These are phyloP conservation scores for Myopa tessellatipennis DNA, from an alignment of 2,888 invertebrate genomes.

Conservation along the genomic window DNA sequence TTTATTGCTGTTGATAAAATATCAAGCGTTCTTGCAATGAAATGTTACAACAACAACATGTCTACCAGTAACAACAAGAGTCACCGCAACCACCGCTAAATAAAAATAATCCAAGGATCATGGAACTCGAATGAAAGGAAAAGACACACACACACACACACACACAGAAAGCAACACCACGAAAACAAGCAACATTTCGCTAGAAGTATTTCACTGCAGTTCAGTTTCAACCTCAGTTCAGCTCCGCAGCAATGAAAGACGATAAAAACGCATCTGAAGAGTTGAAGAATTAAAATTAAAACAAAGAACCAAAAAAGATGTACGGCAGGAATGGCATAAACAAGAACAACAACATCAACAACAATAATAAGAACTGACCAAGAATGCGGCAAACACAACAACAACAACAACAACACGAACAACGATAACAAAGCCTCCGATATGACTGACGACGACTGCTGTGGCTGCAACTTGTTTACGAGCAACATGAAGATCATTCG, in stretches of 20 bases:
- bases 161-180: conserved; percentile 20
- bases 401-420: background rate
- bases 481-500: conserved; percentile 35
- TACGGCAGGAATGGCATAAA: conserved; percentile 51
- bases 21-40: conserved; percentile 56
- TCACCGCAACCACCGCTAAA: conserved; percentile 26
- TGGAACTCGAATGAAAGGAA: conserved; percentile 34
- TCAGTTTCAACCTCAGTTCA: background rate
- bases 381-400: conserved; percentile 25
- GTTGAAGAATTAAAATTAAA: conserved; percentile 12
- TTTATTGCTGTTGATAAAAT: conserved; percentile 61
- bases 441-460: background rate
- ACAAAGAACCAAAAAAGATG: conserved; percentile 39
- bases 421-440: background rate
- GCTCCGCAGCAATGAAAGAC: background rate
- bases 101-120: conserved; percentile 9
- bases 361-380: conserved; percentile 16
- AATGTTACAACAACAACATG: conserved; percentile 26
- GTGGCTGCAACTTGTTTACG: conserved; percentile 36
- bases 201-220: conserved; percentile 17
- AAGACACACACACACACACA: conserved; percentile 44
- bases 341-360: conserved; percentile 42
- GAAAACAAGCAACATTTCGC: conserved; percentile 20
- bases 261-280: background rate
- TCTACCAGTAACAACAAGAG: background rate